These are phyloP conservation scores for Plecturocebus donacophilus DNA, from an alignment of 2,113 vertebrate genomes.

Conservation along the genomic window DNA sequence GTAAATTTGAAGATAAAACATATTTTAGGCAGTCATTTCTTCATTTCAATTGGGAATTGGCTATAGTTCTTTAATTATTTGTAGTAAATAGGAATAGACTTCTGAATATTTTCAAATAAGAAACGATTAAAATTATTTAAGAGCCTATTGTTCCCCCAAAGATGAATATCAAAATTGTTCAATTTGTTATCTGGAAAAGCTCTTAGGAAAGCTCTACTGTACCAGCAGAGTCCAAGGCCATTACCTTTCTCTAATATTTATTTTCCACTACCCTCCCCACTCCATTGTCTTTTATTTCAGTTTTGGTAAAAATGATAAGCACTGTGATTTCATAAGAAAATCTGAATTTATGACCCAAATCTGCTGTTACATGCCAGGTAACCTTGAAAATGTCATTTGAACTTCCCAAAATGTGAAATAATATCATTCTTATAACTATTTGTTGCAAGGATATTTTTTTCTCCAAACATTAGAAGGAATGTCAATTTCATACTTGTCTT, in stretches of 20 bases:
- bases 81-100: not conserved
- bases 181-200: not conserved
- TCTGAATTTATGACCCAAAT: not conserved
- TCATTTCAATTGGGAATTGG: not conserved
- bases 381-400: not conserved
- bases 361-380: not conserved
- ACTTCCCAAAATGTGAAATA: not conserved
- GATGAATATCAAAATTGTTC: slow-evolving; percentile 13
- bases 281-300: not conserved
- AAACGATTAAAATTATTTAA: not conserved
- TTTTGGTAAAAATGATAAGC: not conserved
- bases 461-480: not conserved
- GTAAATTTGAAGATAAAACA: slow-evolving; percentile 12
- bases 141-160: not conserved
- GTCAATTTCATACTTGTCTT: not conserved
- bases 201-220: not conserved
- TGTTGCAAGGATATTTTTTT: not conserved
- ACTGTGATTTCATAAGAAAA: not conserved
- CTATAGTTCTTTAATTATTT: not conserved
- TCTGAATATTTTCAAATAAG: not conserved
- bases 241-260: not conserved
- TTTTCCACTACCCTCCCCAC: not conserved
- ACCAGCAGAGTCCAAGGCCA: not conserved
- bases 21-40: not conserved
- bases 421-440: not conserved